Evolutionary conservation across 92 coral and sea anemone species (phyloP).

Genomic region (Epizoanthus scotinus): DNA sequence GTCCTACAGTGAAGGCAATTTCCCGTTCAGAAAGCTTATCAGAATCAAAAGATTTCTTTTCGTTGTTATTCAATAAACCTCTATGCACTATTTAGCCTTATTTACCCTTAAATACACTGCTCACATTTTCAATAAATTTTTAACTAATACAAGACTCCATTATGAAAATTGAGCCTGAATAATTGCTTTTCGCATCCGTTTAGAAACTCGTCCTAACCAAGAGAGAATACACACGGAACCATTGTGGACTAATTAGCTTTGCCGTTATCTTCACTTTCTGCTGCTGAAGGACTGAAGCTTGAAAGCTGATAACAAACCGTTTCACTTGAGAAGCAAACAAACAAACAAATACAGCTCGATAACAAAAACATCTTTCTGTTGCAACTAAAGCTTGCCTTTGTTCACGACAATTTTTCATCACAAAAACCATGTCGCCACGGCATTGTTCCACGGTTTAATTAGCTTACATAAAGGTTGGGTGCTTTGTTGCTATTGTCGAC

Average conservation of each 20-base stretch:
- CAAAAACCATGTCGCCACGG: slow-evolving; percentile 30
- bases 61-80: slow-evolving; percentile 54
- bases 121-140: slow-evolving; percentile 70
- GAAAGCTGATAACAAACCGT: slow-evolving; percentile 74
- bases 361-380: slow-evolving; percentile 31
- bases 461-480: slow-evolving; percentile 35
- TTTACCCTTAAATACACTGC: slow-evolving; percentile 73
- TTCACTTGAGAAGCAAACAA: slow-evolving; percentile 83
- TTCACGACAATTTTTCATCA: slow-evolving; percentile 36
- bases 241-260: slow-evolving; percentile 76
- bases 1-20: slow-evolving; percentile 63
- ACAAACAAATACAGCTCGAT: slow-evolving; percentile 31
- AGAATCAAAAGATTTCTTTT: slow-evolving; percentile 56
- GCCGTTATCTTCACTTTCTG: slow-evolving; percentile 75
- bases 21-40: slow-evolving; percentile 48
- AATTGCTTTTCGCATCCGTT: slow-evolving; percentile 81
- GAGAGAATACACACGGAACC: slow-evolving; percentile 66
- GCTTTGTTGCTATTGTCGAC: slow-evolving; percentile 45
- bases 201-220: slow-evolving; percentile 62
- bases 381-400: slow-evolving; percentile 24
- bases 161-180: slow-evolving; percentile 69
- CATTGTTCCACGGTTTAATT: slow-evolving; percentile 44
- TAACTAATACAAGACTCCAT: slow-evolving; percentile 72
- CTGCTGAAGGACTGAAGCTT: slow-evolving; percentile 69
- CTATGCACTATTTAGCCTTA: slow-evolving; percentile 54